Conservation (phyloP, 2,113 vertebrate genomes). For the Canis aureus region DNA sequence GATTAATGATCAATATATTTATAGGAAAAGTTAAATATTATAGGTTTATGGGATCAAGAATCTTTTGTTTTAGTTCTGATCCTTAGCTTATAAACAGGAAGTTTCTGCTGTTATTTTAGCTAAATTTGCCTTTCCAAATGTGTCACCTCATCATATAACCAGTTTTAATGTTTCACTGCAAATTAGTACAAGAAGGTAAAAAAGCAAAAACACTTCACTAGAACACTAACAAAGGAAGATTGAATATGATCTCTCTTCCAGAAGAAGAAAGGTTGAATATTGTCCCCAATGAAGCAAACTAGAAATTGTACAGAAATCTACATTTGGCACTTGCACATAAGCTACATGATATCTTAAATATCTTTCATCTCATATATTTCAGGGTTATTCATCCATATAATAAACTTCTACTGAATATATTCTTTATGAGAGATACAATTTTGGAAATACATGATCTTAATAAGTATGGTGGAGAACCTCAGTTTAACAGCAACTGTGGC, state of each 20-base stretch:
- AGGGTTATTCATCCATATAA: constrained; percentile 11
- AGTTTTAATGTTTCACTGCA: constrained; percentile 18
- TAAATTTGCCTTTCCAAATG: not conserved
- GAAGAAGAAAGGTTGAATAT: not conserved
- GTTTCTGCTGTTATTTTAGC: not conserved
- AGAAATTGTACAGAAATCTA: not conserved
- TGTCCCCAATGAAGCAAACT: not conserved
- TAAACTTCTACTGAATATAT: not conserved
- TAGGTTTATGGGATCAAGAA: not conserved
- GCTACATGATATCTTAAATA: not conserved
- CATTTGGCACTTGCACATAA: not conserved
- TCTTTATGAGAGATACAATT: not conserved
- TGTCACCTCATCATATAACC: not conserved
- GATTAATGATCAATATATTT: not conserved
- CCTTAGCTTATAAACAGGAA: not conserved
- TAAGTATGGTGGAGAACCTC: not conserved
- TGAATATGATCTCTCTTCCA: not conserved
- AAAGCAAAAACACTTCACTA: not conserved
- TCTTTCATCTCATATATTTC: constrained; percentile 44
- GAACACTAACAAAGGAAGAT: constrained; percentile 3
- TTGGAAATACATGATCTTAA: not conserved
- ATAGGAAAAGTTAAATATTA: not conserved
- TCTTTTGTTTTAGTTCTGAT: constrained; percentile 8
- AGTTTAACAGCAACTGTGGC: not conserved
- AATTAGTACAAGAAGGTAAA: not conserved